These are phyloP conservation scores for Scaptomyza caliginosa DNA, from an alignment of 2,888 invertebrate genomes.

Conservation along the genomic window DNA sequence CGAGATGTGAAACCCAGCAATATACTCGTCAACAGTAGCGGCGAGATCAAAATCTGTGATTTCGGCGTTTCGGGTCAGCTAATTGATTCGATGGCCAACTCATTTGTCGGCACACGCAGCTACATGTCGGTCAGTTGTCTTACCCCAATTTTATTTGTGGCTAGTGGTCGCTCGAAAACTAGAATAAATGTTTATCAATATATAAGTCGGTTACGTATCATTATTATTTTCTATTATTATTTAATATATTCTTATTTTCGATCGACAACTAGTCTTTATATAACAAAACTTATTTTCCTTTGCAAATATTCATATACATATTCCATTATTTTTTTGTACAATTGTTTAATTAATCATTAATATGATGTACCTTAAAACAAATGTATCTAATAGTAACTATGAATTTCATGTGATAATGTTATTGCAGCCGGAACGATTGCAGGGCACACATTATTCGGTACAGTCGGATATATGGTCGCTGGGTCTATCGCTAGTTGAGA, in stretches of 20 bases:
- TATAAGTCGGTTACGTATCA: background rate
- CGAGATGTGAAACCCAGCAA: slow-evolving; percentile 99
- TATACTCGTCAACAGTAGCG: slow-evolving; percentile 98
- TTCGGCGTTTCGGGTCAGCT: slow-evolving; percentile 99
- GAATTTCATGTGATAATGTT: background rate
- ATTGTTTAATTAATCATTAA: too few relatives aligned
- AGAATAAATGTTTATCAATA: background rate
- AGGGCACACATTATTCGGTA: slow-evolving; percentile 98
- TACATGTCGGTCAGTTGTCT: slow-evolving; percentile 98
- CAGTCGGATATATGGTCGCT: slow-evolving; percentile 99
- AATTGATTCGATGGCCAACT: slow-evolving; percentile 99
- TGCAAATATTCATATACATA: too few relatives aligned
- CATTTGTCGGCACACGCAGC: slow-evolving; percentile 99
- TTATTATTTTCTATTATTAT: background rate
- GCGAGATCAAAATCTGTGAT: slow-evolving; percentile 99
- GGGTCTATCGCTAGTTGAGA: slow-evolving; percentile 98
- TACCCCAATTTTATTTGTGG: background rate
- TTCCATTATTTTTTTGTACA: background rate
- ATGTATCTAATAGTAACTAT: background rate
- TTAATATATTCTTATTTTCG: too few relatives aligned
- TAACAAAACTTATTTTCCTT: too few relatives aligned
- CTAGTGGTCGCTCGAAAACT: background rate
- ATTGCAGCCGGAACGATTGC: slow-evolving; percentile 96
- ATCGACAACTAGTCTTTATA: too few relatives aligned
- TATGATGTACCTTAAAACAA: too few relatives aligned